A percentile compares a stretch with the other conserved stretches of the same genome.
phyloP scores from a whole-genome alignment of 1,140 invertebrate genomes.

The Drosophila chauvacae region DNA sequence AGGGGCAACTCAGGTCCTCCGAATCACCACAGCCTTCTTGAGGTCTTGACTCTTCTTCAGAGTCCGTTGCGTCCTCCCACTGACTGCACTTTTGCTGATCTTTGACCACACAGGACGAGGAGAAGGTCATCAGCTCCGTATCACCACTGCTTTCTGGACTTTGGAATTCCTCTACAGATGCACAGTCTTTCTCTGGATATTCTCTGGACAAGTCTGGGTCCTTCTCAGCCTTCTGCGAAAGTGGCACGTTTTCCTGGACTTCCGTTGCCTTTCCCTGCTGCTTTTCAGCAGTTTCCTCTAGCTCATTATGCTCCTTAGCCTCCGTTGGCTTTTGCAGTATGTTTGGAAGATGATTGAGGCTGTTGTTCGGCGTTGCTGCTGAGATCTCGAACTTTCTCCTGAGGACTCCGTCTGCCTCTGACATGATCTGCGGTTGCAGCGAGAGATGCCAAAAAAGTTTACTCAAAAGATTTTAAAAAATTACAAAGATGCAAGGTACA shows the following conservation, averaged over 20 bases:
- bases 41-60: background rate
- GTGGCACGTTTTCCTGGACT: background rate
- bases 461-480: slow-evolving; percentile 16
- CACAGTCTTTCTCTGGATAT: background rate
- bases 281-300: background rate
- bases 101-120: background rate
- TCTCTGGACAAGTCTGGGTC: too few relatives aligned
- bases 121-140: background rate
- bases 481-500: slow-evolving; percentile 14
- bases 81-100: background rate
- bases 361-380: slow-evolving; percentile 10
- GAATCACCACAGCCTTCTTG: slow-evolving; percentile 5
- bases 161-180: background rate
- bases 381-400: slow-evolving; percentile 18
- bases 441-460: background rate
- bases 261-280: background rate
- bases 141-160: background rate
- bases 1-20: background rate
- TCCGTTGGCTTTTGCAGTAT: background rate
- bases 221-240: too few relatives aligned
- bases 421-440: slow-evolving; percentile 34
- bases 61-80: background rate
- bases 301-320: slow-evolving; percentile 1
- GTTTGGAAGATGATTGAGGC: slow-evolving; percentile 2
- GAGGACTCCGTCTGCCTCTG: slow-evolving; percentile 12